These are phyloP conservation scores for Lepisosteus osseus DNA, from an alignment of 2,113 vertebrate species.

Conservation along the genomic window DNA sequence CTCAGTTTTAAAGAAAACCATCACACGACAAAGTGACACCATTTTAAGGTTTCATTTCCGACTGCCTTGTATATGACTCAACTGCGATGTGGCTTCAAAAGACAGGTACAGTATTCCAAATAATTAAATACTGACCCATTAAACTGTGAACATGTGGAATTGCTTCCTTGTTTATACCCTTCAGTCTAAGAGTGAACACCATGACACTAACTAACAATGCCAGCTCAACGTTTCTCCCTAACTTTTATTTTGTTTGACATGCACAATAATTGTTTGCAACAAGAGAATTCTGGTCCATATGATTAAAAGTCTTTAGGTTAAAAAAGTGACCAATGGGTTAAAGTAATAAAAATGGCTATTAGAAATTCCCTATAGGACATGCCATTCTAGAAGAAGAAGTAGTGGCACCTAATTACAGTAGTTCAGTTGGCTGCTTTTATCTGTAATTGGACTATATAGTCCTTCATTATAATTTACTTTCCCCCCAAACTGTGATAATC, in stretches of 20 bases:
- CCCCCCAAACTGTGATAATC: constrained; percentile 98
- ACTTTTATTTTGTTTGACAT: constrained; percentile 43
- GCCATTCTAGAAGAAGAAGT: constrained; percentile 84
- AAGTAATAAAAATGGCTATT: constrained; percentile 71
- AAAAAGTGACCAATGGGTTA: constrained; percentile 62
- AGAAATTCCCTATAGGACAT: constrained; percentile 60
- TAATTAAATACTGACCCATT: constrained; percentile 59
- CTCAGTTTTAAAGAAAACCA: constrained; percentile 52
- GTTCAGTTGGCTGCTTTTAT: constrained; percentile 98
- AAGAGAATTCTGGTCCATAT: constrained; percentile 33
- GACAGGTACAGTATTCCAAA: constrained; percentile 63
- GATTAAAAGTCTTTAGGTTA: constrained; percentile 61
- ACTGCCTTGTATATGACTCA: constrained; percentile 70
- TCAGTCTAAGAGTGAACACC: constrained; percentile 9
- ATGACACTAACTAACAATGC: constrained; percentile 24
- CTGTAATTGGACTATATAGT: constrained; percentile 99
- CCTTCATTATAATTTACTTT: constrained; percentile 99
- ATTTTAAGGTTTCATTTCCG: constrained; percentile 73
- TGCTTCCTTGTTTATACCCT: constrained; percentile 48
- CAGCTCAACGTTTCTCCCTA: constrained; percentile 27
- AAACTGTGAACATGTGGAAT: constrained; percentile 45
- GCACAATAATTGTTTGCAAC: constrained; percentile 48
- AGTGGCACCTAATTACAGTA: constrained; percentile 98
- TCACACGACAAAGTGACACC: constrained; percentile 59
- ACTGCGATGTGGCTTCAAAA: constrained; percentile 63